These are phyloP conservation scores for Gymnarchus niloticus DNA, from an alignment of 2,113 vertebrate species.

Conservation along the genomic window DNA sequence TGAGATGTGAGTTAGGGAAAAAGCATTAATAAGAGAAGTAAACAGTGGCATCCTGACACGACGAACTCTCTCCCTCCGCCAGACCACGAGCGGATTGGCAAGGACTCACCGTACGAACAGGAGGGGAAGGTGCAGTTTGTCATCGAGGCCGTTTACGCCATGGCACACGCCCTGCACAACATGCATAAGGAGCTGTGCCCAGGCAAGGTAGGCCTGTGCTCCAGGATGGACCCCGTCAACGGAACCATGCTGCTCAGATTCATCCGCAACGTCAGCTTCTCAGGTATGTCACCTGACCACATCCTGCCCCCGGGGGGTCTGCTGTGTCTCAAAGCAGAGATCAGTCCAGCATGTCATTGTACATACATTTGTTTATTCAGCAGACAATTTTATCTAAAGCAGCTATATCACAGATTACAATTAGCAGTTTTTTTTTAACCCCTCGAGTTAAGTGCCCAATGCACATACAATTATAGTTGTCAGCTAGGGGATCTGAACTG, in stretches of 20 bases:
- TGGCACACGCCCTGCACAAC: constrained; percentile 87
- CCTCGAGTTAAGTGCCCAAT: no score
- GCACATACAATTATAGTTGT: background rate
- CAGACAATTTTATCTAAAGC: no score
- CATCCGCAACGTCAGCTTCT: constrained; percentile 89
- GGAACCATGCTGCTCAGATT: constrained; percentile 86
- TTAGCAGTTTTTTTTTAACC: no score
- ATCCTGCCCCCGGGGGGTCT: background rate
- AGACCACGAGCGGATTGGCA: constrained; percentile 89
- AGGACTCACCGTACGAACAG: constrained; percentile 86
- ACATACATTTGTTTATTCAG: no score
- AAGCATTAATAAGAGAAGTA: no score
- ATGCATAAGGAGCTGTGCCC: constrained; percentile 89
- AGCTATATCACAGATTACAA: no score
- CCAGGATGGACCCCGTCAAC: constrained; percentile 81
- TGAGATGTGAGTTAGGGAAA: no score
- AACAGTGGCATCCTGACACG: no score
- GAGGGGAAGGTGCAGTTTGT: constrained; percentile 96
- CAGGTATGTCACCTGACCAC: constrained; percentile 63
- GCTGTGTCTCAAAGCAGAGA: no score
- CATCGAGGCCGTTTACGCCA: constrained; percentile 85
- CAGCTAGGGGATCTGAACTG: no score
- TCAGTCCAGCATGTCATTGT: background rate
- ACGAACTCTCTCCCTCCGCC: background rate
- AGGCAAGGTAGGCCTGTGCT: constrained; percentile 80